Percentiles rank a stretch among this genome's conserved stretches.
phyloP scores from a whole-genome alignment of 2,113 vertebrate species.

The Tretioscincus oriximinensis region DNA sequence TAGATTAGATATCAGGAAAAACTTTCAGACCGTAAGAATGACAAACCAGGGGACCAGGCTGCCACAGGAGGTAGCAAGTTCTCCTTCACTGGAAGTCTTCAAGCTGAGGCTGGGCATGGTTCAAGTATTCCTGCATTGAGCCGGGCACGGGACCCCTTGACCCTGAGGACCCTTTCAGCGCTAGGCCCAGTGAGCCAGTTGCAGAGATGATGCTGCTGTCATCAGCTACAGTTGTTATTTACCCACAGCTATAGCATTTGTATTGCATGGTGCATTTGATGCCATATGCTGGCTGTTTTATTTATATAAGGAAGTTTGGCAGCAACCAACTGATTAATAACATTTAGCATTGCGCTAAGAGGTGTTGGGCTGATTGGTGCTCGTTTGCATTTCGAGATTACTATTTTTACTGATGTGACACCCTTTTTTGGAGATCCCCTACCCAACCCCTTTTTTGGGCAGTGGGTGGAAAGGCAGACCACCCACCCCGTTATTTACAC shows the following conservation, averaged over 20 bases:
- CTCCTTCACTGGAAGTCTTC: too few species aligned
- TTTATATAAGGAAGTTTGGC: neutral
- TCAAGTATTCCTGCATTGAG: too few species aligned
- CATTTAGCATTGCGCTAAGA: neutral
- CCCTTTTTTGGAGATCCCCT: neutral
- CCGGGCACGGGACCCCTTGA: too few species aligned
- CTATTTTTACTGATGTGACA: neutral
- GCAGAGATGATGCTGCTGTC: neutral
- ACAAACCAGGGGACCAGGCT: too few species aligned
- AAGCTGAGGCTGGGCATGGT: too few species aligned
- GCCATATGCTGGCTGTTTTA: neutral
- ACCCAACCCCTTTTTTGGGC: neutral
- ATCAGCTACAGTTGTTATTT: neutral
- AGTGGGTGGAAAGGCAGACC: neutral
- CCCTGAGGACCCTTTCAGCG: too few species aligned
- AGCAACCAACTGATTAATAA: neutral
- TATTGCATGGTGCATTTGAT: neutral
- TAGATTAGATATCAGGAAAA: too few species aligned
- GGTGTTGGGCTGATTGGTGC: neutral
- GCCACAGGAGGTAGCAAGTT: too few species aligned
- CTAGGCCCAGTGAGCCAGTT: accelerated
- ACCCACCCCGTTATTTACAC: neutral
- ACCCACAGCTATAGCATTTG: neutral
- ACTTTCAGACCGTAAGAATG: too few species aligned
- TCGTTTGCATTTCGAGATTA: neutral